These are phyloP conservation scores for Glareola pratincola DNA, from an alignment of 2,113 vertebrate species.

Conservation along the genomic window DNA sequence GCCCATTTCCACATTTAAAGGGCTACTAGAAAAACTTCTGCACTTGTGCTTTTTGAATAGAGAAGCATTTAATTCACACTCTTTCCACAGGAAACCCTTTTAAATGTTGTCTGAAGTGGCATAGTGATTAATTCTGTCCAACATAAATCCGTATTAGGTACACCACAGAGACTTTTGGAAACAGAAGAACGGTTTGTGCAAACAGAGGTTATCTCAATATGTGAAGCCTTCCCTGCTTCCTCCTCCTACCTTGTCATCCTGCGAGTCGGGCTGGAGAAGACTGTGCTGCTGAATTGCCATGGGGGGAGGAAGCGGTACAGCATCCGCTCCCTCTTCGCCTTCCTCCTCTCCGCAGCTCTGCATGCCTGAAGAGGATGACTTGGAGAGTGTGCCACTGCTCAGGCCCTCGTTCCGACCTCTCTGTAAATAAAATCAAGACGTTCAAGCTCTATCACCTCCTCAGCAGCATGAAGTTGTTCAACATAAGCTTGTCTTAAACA, in stretches of 20 bases:
- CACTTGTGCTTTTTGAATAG: neutral
- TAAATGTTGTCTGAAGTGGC: neutral
- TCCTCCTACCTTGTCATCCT: constrained; percentile 94
- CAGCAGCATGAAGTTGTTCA: neutral
- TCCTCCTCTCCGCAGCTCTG: constrained; percentile 99
- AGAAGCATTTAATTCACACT: neutral
- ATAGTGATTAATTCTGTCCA: neutral
- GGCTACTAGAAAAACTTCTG: neutral
- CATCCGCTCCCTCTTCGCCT: constrained; percentile 92
- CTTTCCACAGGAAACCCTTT: neutral
- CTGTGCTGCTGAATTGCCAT: constrained; percentile 99
- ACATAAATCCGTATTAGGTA: neutral
- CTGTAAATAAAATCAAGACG: constrained; percentile 69
- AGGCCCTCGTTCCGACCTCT: constrained; percentile 94
- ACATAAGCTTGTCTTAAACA: neutral
- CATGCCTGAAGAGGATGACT: constrained; percentile 98
- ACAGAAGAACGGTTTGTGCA: neutral
- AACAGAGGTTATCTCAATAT: neutral
- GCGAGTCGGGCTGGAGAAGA: constrained; percentile 92
- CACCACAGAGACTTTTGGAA: neutral
- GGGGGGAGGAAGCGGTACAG: constrained; percentile 92
- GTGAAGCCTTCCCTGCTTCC: neutral
- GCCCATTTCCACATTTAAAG: neutral
- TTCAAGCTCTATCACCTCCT: neutral
- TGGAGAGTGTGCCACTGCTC: constrained; percentile 95